Percentiles rank a stretch among this genome's conserved stretches.
Evolutionary conservation across 2,113 vertebrate species (phyloP).

Genomic region (Morone saxatilis): DNA sequence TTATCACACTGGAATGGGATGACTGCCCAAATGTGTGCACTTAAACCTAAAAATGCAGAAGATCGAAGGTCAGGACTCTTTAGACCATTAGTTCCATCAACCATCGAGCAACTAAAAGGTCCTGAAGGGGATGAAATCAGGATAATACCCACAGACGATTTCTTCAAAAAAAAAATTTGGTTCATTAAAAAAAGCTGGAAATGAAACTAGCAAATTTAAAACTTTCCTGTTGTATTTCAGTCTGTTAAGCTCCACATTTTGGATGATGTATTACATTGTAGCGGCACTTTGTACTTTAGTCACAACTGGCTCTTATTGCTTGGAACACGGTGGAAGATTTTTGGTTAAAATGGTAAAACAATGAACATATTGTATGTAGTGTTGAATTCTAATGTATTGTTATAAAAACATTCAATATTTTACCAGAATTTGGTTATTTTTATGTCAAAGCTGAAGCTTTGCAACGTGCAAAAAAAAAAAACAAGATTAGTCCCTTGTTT

Average conservation of each 20-base stretch:
- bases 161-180: neutral
- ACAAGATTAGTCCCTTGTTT: neutral
- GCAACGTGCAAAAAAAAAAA: neutral
- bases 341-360: neutral
- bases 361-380: neutral
- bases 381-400: slow-evolving; percentile 14
- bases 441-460: neutral
- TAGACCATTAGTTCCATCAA: neutral
- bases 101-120: neutral
- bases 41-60: neutral
- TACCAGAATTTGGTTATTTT: slow-evolving; percentile 7
- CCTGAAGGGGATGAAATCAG: neutral
- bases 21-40: neutral
- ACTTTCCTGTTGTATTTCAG: slow-evolving; percentile 29
- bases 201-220: slow-evolving; percentile 22
- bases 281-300: slow-evolving; percentile 46
- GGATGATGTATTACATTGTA: slow-evolving; percentile 27
- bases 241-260: slow-evolving; percentile 23
- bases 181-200: slow-evolving; percentile 22
- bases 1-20: neutral
- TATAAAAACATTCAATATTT: slow-evolving; percentile 47
- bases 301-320: slow-evolving; percentile 33
- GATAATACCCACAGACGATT: neutral
- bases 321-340: slow-evolving; percentile 11
- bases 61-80: neutral